Evolutionary conservation across 1,140 invertebrate genomes (phyloP).

Genomic region (Drosophila funebris): DNA sequence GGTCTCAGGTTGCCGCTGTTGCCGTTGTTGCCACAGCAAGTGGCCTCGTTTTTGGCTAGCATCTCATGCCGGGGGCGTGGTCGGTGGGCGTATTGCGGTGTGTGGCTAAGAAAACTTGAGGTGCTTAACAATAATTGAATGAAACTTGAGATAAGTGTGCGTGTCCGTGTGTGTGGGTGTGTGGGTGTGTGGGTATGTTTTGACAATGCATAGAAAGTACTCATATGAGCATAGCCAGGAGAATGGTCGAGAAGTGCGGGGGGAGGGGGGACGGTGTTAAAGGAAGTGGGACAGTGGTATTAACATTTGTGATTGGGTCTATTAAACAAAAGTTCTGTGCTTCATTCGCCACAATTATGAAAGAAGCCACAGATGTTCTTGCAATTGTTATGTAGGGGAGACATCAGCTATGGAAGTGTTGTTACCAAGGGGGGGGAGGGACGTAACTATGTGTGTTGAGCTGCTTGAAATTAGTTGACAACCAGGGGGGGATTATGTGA

Average conservation of each 20-base stretch:
- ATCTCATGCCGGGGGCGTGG: conserved; percentile 8
- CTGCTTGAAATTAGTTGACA: conserved; percentile 15
- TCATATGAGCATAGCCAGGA: background rate
- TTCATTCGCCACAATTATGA: conserved; percentile 58
- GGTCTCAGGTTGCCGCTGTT: background rate
- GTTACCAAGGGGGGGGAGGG: background rate
- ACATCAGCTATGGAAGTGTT: too few species aligned
- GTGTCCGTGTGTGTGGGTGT: conserved; percentile 9
- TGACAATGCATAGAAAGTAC: background rate
- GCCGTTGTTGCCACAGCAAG: conserved; percentile 41
- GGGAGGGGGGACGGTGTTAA: background rate
- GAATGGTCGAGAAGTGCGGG: background rate
- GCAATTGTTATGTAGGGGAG: background rate
- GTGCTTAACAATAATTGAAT: conserved; percentile 82
- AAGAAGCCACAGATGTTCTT: conserved; percentile 1
- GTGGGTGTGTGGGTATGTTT: conserved; percentile 8
- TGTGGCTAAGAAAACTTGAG: conserved; percentile 79
- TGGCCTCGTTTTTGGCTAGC: conserved; percentile 58
- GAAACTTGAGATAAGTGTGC: conserved; percentile 74
- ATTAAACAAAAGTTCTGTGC: conserved; percentile 77
- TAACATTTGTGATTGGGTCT: conserved; percentile 67
- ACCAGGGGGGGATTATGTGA: conserved; percentile 1
- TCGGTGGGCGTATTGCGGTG: conserved; percentile 57
- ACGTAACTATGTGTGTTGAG: background rate
- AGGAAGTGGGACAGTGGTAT: background rate